phyloP scores from a whole-genome alignment of 2,797 vertebrate genomes.

The Dallia pectoralis region DNA sequence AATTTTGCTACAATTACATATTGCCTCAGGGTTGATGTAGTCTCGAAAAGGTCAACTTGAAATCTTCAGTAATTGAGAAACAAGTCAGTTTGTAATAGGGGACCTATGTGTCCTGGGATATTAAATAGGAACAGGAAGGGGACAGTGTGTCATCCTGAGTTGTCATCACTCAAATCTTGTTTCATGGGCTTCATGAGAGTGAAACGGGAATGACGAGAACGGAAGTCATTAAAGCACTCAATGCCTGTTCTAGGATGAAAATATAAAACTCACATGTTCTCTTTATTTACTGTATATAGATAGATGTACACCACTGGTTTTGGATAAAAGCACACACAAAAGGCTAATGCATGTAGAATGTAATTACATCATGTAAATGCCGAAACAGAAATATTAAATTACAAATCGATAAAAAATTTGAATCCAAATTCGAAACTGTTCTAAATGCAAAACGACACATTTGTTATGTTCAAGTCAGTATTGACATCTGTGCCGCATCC shows the following conservation, averaged over 20 bases:
- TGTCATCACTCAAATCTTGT: background rate
- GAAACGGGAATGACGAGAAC: background rate
- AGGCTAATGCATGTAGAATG: slow-evolving; percentile 82
- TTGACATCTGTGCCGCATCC: slow-evolving; percentile 86
- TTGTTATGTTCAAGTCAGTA: slow-evolving; percentile 79
- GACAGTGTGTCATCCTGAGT: background rate
- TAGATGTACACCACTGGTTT: slow-evolving; percentile 85
- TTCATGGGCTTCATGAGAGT: background rate
- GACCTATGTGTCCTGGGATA: background rate
- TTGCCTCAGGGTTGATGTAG: background rate
- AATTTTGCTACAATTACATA: background rate
- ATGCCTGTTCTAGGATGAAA: slow-evolving; percentile 76
- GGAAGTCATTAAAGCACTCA: slow-evolving; percentile 18
- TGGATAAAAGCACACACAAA: slow-evolving; percentile 89
- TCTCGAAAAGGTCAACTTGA: background rate
- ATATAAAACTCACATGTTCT: slow-evolving; percentile 91
- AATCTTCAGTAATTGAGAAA: background rate
- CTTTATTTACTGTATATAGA: slow-evolving; percentile 94
- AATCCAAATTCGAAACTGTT: slow-evolving; percentile 68
- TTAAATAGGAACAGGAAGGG: background rate
- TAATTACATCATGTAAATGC: slow-evolving; percentile 80
- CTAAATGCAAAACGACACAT: slow-evolving; percentile 76
- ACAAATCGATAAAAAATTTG: slow-evolving; percentile 83
- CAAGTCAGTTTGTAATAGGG: background rate
- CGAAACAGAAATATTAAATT: slow-evolving; percentile 78